Percentiles rank a stretch among this genome's conserved stretches.
Conservation (phyloP, 2,888 invertebrate genomes). For the Papilio gigon region DNA sequence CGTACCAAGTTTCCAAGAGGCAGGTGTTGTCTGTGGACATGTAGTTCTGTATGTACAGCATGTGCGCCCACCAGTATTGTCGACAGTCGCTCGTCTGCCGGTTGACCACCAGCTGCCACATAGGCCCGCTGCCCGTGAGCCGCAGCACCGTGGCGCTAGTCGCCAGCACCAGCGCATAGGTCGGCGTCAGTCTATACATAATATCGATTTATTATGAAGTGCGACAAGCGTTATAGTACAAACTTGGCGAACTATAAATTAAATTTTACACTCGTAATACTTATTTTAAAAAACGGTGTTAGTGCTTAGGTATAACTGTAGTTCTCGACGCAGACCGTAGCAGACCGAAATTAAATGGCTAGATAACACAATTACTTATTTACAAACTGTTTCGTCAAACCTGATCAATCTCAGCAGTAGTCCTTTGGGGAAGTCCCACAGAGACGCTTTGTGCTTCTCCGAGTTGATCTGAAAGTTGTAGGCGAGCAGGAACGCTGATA, state of each 20-base stretch:
- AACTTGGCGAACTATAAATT: no score
- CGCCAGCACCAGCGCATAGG: conserved; percentile 66
- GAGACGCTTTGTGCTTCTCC: conserved; percentile 58
- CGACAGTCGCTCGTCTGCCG: conserved; percentile 65
- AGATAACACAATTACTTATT: no score
- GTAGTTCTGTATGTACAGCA: conserved; percentile 76
- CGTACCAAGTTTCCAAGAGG: conserved; percentile 69
- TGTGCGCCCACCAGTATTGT: conserved; percentile 75
- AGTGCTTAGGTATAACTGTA: no score
- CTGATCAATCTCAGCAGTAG: conserved; percentile 70
- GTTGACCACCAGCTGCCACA: conserved; percentile 65
- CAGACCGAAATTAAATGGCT: no score
- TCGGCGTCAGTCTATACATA: conserved; percentile 69
- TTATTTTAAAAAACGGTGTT: no score
- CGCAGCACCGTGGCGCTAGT: conserved; percentile 66
- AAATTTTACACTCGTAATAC: no score
- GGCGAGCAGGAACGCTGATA: conserved; percentile 71
- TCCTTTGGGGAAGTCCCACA: conserved; percentile 64
- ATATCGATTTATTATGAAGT: no score
- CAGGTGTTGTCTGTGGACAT: conserved; percentile 61
- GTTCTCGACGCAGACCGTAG: no score
- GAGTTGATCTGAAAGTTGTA: conserved; percentile 66
- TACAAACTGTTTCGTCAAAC: conserved; percentile 49
- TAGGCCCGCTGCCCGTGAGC: conserved; percentile 62
- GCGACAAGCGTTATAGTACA: no score